phyloP scores from a whole-genome alignment of 2,888 invertebrate genomes.

The Amphipyra tragopoginis region DNA sequence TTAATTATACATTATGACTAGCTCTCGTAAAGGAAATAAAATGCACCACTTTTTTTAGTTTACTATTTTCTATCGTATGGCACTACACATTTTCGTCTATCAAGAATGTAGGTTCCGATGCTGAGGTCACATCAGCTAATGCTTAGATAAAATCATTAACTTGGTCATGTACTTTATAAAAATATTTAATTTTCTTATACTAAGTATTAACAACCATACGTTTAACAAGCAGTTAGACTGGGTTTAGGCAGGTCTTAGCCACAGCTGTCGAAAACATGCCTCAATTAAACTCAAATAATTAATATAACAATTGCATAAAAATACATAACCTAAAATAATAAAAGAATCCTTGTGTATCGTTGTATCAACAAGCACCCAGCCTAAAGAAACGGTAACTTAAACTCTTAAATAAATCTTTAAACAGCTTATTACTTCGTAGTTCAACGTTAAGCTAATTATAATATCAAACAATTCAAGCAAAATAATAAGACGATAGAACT shows the following conservation, averaged over 20 bases:
- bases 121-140: slow-evolving; percentile 52
- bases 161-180: slow-evolving; percentile 84
- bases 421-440: slow-evolving; percentile 24
- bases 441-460: slow-evolving; percentile 33
- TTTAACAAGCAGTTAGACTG: slow-evolving; percentile 65
- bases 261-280: slow-evolving; percentile 25
- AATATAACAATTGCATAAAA: slow-evolving; percentile 43
- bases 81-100: slow-evolving; percentile 69
- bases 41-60: slow-evolving; percentile 79
- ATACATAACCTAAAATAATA: slow-evolving; percentile 39
- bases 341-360: slow-evolving; percentile 36
- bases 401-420: slow-evolving; percentile 41
- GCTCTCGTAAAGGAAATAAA: slow-evolving; percentile 79
- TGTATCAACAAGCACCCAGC: slow-evolving; percentile 47
- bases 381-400: slow-evolving; percentile 63
- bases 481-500: slow-evolving; percentile 53
- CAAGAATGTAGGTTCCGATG: slow-evolving; percentile 53
- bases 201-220: slow-evolving; percentile 70
- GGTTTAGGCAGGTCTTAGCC: slow-evolving; percentile 33
- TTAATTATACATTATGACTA: slow-evolving; percentile 81
- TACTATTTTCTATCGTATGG: slow-evolving; percentile 72
- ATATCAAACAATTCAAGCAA: slow-evolving; percentile 38
- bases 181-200: slow-evolving; percentile 80
- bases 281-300: slow-evolving; percentile 43
- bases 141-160: slow-evolving; percentile 70